Evolutionary conservation across 64 coral and sea anemone species (phyloP).

Genomic region (Montipora sp.): DNA sequence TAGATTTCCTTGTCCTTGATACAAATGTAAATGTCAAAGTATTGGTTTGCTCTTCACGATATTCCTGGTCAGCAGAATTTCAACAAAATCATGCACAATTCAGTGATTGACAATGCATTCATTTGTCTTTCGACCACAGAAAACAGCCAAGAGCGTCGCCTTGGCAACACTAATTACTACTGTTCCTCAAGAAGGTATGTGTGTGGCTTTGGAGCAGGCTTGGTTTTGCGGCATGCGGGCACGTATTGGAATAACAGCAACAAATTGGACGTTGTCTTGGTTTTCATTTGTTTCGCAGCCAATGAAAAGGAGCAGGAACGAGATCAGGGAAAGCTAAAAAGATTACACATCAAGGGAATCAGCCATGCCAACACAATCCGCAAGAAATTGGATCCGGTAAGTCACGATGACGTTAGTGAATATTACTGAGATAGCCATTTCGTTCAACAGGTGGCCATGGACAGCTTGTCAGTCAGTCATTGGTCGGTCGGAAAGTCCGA

Average conservation of each 20-base stretch:
- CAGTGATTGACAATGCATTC: too few relatives aligned
- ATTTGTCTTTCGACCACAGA: constrained; percentile 40
- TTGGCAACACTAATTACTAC: constrained; percentile 26
- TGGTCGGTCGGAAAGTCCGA: too few relatives aligned
- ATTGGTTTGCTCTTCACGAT: too few relatives aligned
- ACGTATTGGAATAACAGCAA: too few relatives aligned
- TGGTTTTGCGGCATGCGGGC: too few relatives aligned
- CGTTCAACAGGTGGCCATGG: too few relatives aligned
- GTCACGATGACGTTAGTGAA: background rate
- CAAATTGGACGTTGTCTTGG: background rate
- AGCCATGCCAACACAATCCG: constrained; percentile 9
- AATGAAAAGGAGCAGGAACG: background rate
- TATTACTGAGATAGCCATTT: too few relatives aligned
- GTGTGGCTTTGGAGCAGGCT: background rate
- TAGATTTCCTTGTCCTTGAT: too few relatives aligned
- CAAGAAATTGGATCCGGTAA: constrained; percentile 43
- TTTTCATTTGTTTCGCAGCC: background rate
- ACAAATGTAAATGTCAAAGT: too few relatives aligned
- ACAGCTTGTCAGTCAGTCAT: too few relatives aligned
- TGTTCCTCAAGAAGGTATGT: constrained; percentile 44
- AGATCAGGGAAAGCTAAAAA: constrained; percentile 44
- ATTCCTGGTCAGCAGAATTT: too few relatives aligned
- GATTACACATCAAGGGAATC: constrained; percentile 5
- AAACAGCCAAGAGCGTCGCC: constrained; percentile 71
- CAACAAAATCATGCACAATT: too few relatives aligned